Percentiles rank a stretch among this genome's conserved stretches.
These are phyloP conservation scores for Ditula angustiorana DNA, from an alignment of 2,888 invertebrate species.

Conservation along the genomic window DNA sequence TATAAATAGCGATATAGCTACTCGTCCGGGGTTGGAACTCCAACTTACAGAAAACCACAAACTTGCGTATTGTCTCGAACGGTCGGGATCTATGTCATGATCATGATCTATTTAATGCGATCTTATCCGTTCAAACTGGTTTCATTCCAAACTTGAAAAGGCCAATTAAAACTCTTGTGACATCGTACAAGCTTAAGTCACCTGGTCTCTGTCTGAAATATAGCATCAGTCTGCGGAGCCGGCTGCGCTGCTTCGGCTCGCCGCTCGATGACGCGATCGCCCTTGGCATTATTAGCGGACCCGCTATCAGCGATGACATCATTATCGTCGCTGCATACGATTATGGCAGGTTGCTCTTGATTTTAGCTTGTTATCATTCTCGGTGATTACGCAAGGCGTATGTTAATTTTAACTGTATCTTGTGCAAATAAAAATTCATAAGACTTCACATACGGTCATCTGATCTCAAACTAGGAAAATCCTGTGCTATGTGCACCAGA, in stretches of 20 bases:
- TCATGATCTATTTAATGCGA: neutral
- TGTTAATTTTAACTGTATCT: neutral
- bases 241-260: neutral
- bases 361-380: constrained; percentile 1
- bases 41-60: no score
- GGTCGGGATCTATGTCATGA: neutral
- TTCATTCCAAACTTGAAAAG: neutral
- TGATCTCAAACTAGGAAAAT: neutral
- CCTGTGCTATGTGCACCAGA: neutral
- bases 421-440: neutral
- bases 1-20: no score
- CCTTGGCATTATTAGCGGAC: constrained; percentile 74
- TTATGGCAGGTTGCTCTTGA: constrained; percentile 17
- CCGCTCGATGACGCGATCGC: constrained; percentile 57
- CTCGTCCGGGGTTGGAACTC: no score
- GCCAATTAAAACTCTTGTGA: no score
- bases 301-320: constrained; percentile 47
- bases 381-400: neutral
- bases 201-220: neutral
- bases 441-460: neutral
- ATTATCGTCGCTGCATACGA: constrained; percentile 32
- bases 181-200: neutral
- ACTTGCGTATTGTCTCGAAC: no score
- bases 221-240: neutral
- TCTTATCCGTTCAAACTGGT: neutral